phyloP scores from a whole-genome alignment of 53 echinoderm and acorn worm genomes.

The Actinopyga echinites region DNA sequence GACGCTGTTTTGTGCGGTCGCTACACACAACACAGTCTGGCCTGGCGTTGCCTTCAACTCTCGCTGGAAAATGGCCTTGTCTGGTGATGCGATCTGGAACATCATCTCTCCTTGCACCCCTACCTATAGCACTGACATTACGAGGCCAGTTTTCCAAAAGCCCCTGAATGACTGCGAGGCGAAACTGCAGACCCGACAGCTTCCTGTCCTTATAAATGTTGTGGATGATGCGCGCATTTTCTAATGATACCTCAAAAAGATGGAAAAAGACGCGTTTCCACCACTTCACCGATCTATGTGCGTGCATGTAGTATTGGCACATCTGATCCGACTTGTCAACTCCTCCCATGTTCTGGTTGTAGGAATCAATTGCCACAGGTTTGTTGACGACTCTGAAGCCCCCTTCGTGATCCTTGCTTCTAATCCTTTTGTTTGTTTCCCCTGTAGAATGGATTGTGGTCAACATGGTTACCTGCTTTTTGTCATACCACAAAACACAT shows the following conservation, averaged over 20 bases:
- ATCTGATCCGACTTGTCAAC: constrained; percentile 38
- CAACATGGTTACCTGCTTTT: constrained; percentile 22
- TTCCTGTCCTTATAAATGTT: constrained; percentile 1
- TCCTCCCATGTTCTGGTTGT: constrained; percentile 26
- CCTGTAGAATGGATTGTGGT: neutral
- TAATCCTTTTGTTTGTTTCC: neutral
- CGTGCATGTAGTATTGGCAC: constrained; percentile 29
- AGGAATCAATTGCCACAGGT: neutral
- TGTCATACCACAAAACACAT: neutral
- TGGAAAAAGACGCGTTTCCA: neutral
- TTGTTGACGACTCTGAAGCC: neutral
- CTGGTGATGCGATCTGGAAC: neutral
- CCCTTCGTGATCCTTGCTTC: neutral
- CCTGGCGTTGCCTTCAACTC: neutral
- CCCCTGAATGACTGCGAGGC: neutral
- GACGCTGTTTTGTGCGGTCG: neutral
- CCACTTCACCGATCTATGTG: constrained; percentile 5
- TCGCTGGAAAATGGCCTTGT: neutral
- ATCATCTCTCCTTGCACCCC: neutral
- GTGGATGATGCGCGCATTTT: constrained; percentile 7
- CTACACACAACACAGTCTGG: constrained; percentile 13
- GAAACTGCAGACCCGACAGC: constrained; percentile 1
- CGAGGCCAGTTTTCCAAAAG: constrained; percentile 9
- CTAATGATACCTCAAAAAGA: neutral
- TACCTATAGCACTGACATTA: neutral